Evolutionary conservation across 2,113 vertebrate species (phyloP).

Genomic region (Pollimyrus isidori): DNA sequence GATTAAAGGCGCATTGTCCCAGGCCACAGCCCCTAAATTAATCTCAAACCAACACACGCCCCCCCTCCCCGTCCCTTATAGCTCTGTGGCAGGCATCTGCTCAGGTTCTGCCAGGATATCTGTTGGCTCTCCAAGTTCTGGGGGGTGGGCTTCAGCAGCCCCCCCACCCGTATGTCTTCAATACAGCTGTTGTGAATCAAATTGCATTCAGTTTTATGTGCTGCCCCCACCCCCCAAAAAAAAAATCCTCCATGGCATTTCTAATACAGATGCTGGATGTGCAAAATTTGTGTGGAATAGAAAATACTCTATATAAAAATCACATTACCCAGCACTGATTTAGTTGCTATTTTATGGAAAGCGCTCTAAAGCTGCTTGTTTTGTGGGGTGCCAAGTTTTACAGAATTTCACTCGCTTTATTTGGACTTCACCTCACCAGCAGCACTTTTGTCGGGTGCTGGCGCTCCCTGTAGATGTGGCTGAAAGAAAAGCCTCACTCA

Average conservation of each 20-base stretch:
- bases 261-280: not conserved
- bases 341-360: not conserved
- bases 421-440: not conserved
- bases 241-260: not conserved
- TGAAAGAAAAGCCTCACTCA: not conserved
- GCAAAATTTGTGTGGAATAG: not conserved
- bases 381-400: not conserved
- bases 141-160: slow-evolving; percentile 13
- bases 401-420: not conserved
- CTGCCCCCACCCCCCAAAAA: not conserved
- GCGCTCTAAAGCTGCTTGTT: not conserved
- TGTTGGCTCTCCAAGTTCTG: slow-evolving; percentile 33
- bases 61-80: slow-evolving; percentile 8
- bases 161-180: not conserved
- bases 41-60: slow-evolving; percentile 27
- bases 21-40: slow-evolving; percentile 35
- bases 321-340: slow-evolving; percentile 3
- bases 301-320: not conserved
- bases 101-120: slow-evolving; percentile 26
- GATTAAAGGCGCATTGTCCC: slow-evolving; percentile 33
- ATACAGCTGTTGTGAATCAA: not conserved
- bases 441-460: not conserved
- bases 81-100: slow-evolving; percentile 14
- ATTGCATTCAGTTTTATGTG: slow-evolving; percentile 10
- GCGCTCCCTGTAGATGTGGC: not conserved